Evolutionary conservation across 2,888 invertebrate species (phyloP).

Genomic region (Oscheius onirici): DNA sequence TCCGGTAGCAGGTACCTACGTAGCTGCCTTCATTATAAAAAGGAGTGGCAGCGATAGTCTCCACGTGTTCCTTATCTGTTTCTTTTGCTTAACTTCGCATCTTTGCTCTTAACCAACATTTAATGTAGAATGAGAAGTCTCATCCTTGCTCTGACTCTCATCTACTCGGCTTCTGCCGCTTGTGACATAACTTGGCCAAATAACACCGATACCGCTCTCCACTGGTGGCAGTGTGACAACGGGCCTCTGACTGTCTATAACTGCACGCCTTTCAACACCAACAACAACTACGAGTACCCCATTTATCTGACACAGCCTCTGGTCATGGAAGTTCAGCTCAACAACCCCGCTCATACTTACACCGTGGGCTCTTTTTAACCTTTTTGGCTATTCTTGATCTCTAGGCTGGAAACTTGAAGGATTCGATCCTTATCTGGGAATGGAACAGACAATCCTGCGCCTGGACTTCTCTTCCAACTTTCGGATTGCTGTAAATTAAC

Average conservation of each 20-base stretch:
- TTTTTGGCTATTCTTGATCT: no score
- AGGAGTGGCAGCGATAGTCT: no score
- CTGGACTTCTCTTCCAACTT: conserved; percentile 58
- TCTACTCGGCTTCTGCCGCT: background rate
- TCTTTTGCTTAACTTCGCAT: background rate
- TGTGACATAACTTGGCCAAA: conserved; percentile 44
- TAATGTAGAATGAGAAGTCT: background rate
- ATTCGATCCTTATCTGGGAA: conserved; percentile 57
- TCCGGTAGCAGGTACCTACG: no score
- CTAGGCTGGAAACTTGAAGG: conserved; percentile 31
- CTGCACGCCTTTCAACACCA: conserved; percentile 4
- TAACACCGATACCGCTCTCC: conserved; percentile 53
- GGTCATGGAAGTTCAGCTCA: conserved; percentile 49
- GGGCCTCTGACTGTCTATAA: conserved; percentile 9
- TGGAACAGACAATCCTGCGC: conserved; percentile 46
- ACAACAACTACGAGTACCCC: conserved; percentile 56
- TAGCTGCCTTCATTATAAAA: no score
- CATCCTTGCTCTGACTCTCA: background rate
- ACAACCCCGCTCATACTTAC: conserved; percentile 46
- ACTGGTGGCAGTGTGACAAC: conserved; percentile 57
- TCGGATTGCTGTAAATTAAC: conserved; percentile 48
- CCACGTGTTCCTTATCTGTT: no score
- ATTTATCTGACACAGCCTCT: conserved; percentile 55
- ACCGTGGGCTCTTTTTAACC: conserved; percentile 29
- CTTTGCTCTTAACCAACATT: background rate